Evolutionary conservation across 2,113 vertebrate species (phyloP), one percentile per base, ranked within the genome.

Genomic region (Gasterosteus aculeatus): DNA sequence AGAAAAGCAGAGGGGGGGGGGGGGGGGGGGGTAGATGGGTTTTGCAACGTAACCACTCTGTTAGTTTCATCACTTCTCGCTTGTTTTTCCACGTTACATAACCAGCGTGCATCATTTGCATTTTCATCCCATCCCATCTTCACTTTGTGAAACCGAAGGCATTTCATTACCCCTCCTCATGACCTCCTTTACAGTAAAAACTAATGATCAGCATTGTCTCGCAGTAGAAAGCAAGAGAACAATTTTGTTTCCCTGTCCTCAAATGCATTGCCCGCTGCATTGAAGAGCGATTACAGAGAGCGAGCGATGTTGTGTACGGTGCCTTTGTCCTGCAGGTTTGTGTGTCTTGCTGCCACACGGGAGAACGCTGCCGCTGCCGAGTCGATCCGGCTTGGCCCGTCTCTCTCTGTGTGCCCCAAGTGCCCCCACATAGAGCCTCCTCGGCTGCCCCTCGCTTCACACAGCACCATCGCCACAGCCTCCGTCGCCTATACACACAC

Each of bases 351-450:
- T 58, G 84, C 84, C 86, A 72, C 81, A 77, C 88, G 82, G 83
- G 82, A 80, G 87, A 86, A 74, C 33, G 75, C 74, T 81, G 79
- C 66, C 46, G 79, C 66, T 51, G 76, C 56, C 77, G 82, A 89
- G 80, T 56, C 58, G 85, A 62, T 78, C 83, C 80, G 68, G 82
- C 56, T 73, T 72, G 85, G 85, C 80, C 66, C 58, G 31, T 31
- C 42, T 64, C 42, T 64, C 26, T 44, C 84, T 85, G 81, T 33
- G 33, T 33, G 33, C 33, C 84, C 85, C 85, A 81, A 82, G 86
- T 54, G 63, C 59, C 75, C 31, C 11, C 84, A 89, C 88, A 92
- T 83, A 88, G 88, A 78, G 81, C 58, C 80, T 78, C 80, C 71
- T 90, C 72, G 38, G 80, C 70, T 63, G 75, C 39, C 73, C 65